phyloP scores from a whole-genome alignment of 2,888 invertebrate genomes.

The Cerastis rubricosa region DNA sequence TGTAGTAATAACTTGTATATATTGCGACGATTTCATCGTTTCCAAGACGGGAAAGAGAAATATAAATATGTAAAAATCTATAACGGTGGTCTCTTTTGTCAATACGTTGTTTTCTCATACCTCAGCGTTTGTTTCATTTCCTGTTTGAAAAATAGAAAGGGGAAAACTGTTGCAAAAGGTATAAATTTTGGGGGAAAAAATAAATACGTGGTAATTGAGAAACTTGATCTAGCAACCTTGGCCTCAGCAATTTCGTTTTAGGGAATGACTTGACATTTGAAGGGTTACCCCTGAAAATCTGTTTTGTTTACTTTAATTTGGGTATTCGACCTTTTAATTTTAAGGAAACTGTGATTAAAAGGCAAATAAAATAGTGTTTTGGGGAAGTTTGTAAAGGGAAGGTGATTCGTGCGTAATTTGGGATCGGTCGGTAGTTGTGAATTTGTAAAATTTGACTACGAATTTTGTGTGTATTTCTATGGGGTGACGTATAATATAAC shows the following conservation, averaged over 20 bases:
- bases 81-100: neutral
- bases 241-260: conserved; percentile 49
- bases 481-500: neutral
- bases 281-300: conserved; percentile 56
- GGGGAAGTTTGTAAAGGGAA: neutral
- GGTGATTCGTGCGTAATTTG: conserved; percentile 28
- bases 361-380: conserved; percentile 50
- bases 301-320: conserved; percentile 60
- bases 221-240: neutral
- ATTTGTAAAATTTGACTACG: neutral
- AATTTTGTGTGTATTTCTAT: neutral
- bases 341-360: conserved; percentile 34
- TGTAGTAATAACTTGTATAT: neutral
- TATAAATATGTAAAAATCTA: no score
- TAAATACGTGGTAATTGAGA: neutral
- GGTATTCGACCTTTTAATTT: conserved; percentile 54
- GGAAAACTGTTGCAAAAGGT: neutral
- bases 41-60: no score
- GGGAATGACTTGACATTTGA: conserved; percentile 59
- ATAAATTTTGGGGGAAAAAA: neutral
- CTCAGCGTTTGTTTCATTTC: neutral
- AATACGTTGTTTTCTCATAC: neutral
- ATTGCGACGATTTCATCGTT: neutral
- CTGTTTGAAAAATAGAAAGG: neutral
- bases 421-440: conserved; percentile 9